Percentiles rank a stretch among this genome's conserved stretches.
These are phyloP conservation scores for Epistrophe grossulariae DNA, from an alignment of 2,888 invertebrate genomes.

Conservation along the genomic window DNA sequence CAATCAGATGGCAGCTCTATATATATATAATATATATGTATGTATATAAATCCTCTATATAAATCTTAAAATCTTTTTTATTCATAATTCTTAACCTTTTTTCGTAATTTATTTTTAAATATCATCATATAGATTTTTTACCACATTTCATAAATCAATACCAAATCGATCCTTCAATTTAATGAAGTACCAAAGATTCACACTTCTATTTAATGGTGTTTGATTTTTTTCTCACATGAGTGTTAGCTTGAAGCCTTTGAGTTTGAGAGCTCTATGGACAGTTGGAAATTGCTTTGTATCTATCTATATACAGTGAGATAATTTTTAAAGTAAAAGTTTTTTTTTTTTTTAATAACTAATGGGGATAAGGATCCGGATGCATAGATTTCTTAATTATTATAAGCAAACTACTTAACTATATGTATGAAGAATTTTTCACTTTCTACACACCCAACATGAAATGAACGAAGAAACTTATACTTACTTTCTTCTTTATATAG, in stretches of 20 bases:
- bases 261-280: conserved; percentile 36
- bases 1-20: no score
- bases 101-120: no score
- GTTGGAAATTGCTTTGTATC: conserved; percentile 26
- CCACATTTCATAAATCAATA: neutral
- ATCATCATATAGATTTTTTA: neutral
- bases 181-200: conserved; percentile 8
- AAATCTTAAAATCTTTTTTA: no score
- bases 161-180: neutral
- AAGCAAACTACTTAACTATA: conserved; percentile 4
- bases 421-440: conserved; percentile 59
- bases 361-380: conserved; percentile 52
- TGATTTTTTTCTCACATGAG: conserved; percentile 17
- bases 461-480: conserved; percentile 9
- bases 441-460: conserved; percentile 64
- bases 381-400: conserved; percentile 53
- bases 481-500: conserved; percentile 67
- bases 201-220: conserved; percentile 1
- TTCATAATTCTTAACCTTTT: no score
- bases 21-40: no score
- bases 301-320: neutral
- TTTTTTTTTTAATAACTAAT: conserved; percentile 54
- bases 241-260: neutral
- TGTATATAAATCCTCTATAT: no score
- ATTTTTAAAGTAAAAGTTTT: conserved; percentile 69